Percentiles rank a stretch among this genome's conserved stretches.
Conservation (phyloP, 2,888 invertebrate genomes). For the Perithous albicinctus region DNA sequence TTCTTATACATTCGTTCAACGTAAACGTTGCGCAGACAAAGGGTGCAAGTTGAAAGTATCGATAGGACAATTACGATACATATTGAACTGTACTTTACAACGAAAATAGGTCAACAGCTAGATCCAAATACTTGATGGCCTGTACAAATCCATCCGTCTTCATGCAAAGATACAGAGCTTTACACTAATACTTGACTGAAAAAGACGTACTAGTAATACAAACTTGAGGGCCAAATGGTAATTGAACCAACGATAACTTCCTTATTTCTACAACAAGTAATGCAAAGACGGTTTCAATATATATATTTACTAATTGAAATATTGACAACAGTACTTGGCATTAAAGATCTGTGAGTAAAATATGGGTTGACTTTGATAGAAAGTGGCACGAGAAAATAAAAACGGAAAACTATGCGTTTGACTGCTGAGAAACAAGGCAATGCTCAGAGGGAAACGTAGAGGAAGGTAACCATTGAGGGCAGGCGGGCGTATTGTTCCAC, state of each 20-base stretch:
- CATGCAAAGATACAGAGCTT: background rate
- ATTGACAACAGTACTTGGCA: background rate
- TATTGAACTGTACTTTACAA: background rate
- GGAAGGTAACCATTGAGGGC: background rate
- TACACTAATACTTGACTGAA: background rate
- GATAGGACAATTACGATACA: background rate
- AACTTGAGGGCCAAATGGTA: background rate
- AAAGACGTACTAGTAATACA: background rate
- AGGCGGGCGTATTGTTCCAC: conserved; percentile 17
- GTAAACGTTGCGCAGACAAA: background rate
- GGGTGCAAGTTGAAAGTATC: background rate
- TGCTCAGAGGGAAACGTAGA: background rate
- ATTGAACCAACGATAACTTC: background rate
- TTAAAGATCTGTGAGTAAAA: background rate
- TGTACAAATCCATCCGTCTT: background rate
- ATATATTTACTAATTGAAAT: background rate
- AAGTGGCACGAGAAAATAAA: background rate
- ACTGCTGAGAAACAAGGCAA: background rate
- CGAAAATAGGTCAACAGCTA: background rate
- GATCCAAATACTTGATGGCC: background rate
- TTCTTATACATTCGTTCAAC: background rate
- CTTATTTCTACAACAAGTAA: background rate
- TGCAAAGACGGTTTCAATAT: background rate
- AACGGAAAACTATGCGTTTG: background rate
- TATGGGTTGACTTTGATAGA: background rate